Evolutionary conservation across 2,113 vertebrate genomes (phyloP).

Genomic region (Mesoclemmys tuberculata): DNA sequence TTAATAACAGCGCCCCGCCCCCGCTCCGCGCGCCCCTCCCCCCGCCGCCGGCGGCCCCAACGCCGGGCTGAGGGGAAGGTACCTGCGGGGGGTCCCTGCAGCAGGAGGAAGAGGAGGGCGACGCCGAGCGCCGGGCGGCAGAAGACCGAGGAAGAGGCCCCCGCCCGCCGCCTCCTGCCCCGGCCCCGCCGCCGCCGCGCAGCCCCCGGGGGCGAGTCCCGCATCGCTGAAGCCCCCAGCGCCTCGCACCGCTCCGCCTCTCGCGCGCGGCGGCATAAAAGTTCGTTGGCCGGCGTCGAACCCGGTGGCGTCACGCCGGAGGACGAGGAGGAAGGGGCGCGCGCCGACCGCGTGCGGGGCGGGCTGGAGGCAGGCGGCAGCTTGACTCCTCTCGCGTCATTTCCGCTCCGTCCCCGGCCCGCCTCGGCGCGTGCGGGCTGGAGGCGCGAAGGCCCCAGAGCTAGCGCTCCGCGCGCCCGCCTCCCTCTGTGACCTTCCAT

Average conservation of each 20-base stretch:
- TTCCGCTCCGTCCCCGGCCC: no score
- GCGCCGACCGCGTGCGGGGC: background rate
- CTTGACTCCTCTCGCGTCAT: background rate
- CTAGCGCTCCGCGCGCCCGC: background rate
- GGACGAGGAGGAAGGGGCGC: background rate
- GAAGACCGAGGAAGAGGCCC: background rate
- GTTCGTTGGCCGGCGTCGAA: background rate
- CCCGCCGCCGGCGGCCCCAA: fast-evolving
- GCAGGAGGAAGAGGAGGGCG: background rate
- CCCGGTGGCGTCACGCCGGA: background rate
- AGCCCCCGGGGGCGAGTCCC: background rate
- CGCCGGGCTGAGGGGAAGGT: background rate
- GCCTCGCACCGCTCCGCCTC: background rate
- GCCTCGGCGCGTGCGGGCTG: no score
- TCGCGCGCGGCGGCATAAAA: background rate
- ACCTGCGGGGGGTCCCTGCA: constrained; percentile 29
- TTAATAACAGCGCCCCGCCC: background rate
- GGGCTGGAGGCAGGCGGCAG: background rate
- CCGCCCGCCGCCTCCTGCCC: background rate
- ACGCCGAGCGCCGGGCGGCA: background rate
- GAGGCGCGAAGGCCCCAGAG: background rate
- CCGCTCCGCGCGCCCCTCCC: background rate
- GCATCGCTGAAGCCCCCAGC: background rate
- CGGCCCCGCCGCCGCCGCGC: background rate
- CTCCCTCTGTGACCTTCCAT: background rate